Evolutionary conservation across 2,888 invertebrate species (phyloP), one percentile per base, ranked within the genome.

Genomic region (Keiferia lycopersicella): DNA sequence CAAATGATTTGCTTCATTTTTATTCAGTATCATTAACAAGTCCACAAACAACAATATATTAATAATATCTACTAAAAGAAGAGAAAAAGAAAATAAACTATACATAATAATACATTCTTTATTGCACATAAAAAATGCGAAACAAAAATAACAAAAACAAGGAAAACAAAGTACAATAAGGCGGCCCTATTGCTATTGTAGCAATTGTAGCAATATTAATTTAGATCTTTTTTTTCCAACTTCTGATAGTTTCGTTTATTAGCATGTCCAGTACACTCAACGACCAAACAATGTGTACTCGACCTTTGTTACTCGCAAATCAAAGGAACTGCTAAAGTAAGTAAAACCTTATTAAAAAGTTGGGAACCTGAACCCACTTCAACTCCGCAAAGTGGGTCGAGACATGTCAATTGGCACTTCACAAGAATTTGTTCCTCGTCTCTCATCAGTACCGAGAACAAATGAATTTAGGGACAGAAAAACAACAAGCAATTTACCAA

Each of bases 361-460:
- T 22, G 22, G 7, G 12, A 2, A 12, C 51, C 51, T 53, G 22
- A 20, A 26, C 51, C 51, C 51, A 18, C 51, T 26, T 53, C 51
- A 53, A 53, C 22, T 26, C 4, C 12, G 10, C 14, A 22, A 53
- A 53, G 51, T 53, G 22, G 51, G 51, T 53, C 51, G 51, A 26
- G 51, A 22, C 20, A 53, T 11, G 51, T 53, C 51, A 53, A 53
- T 53, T 53, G 51, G 3, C 51, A 53, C 51, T 53, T 53, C 14
- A 53, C 22, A 14, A 22, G 22, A 53, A 53, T 26, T 12, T 53
- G 51, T 53, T 53, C 26, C 12, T 53, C 51, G 26, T 53, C 51
- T 53, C 34, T 8, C 34, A 26, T 53, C 51, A 12, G 11, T 51
- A 22, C 22, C 8, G 51, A 51, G 12, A 12, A 41, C 41, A 11